Conservation (phyloP, 2,888 invertebrate genomes). For the Idaea aversata region DNA sequence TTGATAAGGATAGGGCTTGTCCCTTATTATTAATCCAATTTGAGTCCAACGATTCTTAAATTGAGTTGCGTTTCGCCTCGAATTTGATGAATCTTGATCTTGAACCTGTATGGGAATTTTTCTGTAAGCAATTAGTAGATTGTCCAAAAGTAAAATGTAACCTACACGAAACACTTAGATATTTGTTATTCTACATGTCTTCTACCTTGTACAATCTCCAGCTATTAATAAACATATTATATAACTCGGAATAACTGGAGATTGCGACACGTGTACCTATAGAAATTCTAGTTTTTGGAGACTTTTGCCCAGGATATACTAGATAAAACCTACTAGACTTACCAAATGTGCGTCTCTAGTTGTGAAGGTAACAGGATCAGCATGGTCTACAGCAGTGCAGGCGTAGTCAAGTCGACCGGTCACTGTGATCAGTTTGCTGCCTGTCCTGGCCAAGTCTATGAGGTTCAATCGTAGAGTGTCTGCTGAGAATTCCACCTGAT, state of each 20-base stretch:
- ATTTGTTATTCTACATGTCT: neutral
- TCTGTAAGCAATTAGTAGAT: conserved; percentile 17
- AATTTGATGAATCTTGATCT: neutral
- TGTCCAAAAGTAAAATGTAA: neutral
- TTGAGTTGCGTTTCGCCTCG: conserved; percentile 1
- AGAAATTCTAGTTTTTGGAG: neutral
- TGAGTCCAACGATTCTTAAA: neutral
- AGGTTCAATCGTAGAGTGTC: conserved; percentile 93
- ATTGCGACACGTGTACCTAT: too few relatives aligned
- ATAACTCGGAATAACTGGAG: too few relatives aligned
- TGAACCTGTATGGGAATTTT: conserved; percentile 22
- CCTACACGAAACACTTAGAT: conserved; percentile 3
- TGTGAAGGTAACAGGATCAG: conserved; percentile 95
- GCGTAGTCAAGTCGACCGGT: conserved; percentile 92
- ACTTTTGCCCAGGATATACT: conserved; percentile 8
- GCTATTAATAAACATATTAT: too few relatives aligned
- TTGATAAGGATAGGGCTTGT: neutral
- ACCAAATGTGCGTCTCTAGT: conserved; percentile 95
- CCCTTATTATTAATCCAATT: neutral
- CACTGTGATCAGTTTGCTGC: conserved; percentile 89
- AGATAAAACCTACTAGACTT: conserved; percentile 54
- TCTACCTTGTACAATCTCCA: neutral
- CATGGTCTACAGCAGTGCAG: conserved; percentile 91
- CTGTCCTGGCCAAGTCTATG: conserved; percentile 91
- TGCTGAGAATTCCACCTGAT: conserved; percentile 94